These are phyloP conservation scores for Zalophus californianus DNA, from an alignment of 2,797 vertebrate species.

Conservation along the genomic window DNA sequence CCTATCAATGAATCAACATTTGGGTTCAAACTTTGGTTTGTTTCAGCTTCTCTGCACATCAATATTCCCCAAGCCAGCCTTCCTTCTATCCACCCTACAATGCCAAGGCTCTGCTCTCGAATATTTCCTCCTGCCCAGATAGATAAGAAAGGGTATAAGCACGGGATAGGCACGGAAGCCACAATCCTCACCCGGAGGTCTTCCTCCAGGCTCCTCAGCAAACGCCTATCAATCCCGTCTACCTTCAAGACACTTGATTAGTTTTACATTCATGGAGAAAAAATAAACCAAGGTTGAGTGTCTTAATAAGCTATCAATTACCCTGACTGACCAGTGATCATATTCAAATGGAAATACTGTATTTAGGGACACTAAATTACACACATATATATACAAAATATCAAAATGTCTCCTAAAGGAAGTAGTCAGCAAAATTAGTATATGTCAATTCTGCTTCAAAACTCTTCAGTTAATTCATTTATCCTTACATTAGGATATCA, in stretches of 20 bases:
- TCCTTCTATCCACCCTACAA: neutral
- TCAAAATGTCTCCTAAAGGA: conserved; percentile 1
- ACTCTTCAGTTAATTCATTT: neutral
- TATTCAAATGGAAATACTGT: neutral
- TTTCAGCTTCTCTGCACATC: neutral
- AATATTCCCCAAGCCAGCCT: neutral
- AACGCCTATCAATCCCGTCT: neutral
- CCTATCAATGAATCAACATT: neutral
- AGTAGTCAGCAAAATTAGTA: neutral
- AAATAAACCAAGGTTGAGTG: neutral
- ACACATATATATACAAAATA: neutral
- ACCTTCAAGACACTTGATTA: neutral
- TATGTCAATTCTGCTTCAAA: neutral
- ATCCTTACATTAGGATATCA: neutral
- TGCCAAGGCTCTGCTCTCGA: neutral
- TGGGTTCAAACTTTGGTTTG: neutral
- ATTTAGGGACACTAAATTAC: conserved; percentile 2
- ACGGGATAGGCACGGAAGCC: no score
- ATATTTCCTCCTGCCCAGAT: no score
- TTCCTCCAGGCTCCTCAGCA: neutral
- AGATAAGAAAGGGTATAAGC: neutral
- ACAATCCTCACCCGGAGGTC: neutral
- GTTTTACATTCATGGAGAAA: neutral
- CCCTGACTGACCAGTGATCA: neutral
- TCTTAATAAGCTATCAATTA: conserved; percentile 49